Evolutionary conservation across 2,113 vertebrate genomes (phyloP).

Genomic region (Orthonyx spaldingii): DNA sequence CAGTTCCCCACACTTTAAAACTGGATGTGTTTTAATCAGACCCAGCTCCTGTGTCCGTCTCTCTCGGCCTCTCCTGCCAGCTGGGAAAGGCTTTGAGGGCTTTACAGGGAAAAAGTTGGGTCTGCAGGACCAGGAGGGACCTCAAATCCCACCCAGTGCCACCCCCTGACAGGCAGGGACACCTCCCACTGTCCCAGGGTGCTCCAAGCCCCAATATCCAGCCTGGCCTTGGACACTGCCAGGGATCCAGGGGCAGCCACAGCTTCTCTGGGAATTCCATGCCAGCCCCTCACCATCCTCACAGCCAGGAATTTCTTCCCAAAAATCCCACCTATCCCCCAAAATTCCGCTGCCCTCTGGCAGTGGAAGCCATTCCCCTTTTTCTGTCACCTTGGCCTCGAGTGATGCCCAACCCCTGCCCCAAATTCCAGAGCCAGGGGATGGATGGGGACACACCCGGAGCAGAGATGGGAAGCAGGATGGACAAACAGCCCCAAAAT

Average conservation of each 20-base stretch:
- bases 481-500: neutral
- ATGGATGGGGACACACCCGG: neutral
- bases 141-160: neutral
- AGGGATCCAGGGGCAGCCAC: neutral
- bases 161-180: neutral
- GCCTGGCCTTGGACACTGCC: rapidly evolving
- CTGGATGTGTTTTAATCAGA: rapidly evolving
- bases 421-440: neutral
- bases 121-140: neutral
- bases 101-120: neutral
- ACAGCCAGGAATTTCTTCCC: rapidly evolving
- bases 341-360: neutral
- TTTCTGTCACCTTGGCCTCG: neutral
- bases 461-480: neutral
- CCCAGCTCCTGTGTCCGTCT: rapidly evolving
- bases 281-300: neutral
- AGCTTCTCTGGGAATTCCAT: neutral
- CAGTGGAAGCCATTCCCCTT: neutral
- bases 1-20: neutral
- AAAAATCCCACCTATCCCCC: neutral
- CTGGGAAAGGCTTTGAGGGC: neutral
- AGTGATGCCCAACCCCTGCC: neutral
- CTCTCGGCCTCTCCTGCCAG: neutral
- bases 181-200: neutral
- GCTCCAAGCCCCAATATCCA: neutral